phyloP scores from a whole-genome alignment of 2,113 vertebrate genomes.

The Atlantisia rogersi region DNA sequence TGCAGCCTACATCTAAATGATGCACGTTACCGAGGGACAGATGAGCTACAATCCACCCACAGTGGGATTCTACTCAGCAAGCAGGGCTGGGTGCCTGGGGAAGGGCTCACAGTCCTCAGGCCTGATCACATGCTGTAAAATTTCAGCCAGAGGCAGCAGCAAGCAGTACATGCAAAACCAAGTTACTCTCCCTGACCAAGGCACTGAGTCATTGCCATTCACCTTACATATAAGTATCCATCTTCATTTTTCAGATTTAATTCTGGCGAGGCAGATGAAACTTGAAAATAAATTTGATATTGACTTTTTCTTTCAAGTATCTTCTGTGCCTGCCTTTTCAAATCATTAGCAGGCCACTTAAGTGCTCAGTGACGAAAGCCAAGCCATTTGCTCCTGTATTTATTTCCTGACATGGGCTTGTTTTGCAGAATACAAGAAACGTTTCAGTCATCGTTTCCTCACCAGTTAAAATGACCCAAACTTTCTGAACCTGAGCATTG shows the following conservation, averaged over 20 bases:
- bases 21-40: fast-evolving
- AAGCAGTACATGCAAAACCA: neutral
- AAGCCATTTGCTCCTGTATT: neutral
- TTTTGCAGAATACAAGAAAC: neutral
- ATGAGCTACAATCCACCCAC: neutral
- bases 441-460: neutral
- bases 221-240: fast-evolving
- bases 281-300: neutral
- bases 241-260: neutral
- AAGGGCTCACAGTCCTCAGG: fast-evolving
- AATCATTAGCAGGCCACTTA: neutral
- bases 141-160: neutral
- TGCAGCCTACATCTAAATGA: neutral
- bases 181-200: neutral
- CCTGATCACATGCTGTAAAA: fast-evolving
- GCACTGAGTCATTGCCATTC: neutral
- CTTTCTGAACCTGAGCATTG: neutral
- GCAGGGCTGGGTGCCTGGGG: neutral
- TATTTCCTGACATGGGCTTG: neutral
- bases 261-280: neutral
- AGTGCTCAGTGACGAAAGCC: neutral
- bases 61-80: neutral
- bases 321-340: neutral
- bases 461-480: neutral
- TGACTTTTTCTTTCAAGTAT: neutral